Percentiles rank a stretch among this genome's conserved stretches.
These are phyloP conservation scores for Didymodactylos carnosus DNA, from an alignment of 2,888 invertebrate genomes.

Conservation along the genomic window DNA sequence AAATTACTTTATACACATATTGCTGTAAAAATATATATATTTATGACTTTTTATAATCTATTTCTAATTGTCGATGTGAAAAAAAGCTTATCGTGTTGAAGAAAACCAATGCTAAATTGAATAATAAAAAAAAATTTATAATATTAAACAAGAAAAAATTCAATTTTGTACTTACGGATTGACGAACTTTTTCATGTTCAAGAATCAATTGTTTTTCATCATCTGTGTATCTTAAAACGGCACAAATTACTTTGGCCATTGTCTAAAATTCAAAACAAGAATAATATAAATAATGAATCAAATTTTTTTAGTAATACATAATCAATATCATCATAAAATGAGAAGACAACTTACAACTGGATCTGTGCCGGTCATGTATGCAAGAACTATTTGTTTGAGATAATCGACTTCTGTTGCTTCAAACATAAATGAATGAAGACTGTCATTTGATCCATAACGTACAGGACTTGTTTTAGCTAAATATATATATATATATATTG, in stretches of 20 bases:
- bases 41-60: too few species aligned
- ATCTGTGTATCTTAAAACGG: slow-evolving; percentile 4
- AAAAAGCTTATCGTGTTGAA: not conserved
- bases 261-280: too few species aligned
- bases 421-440: not conserved
- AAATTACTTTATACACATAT: too few species aligned
- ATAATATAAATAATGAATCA: not conserved
- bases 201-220: slow-evolving; percentile 1
- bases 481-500: too few species aligned
- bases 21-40: too few species aligned
- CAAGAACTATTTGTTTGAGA: slow-evolving; percentile 8
- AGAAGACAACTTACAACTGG: slow-evolving; percentile 3
- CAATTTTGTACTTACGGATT: not conserved
- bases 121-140: not conserved
- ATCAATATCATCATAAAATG: not conserved
- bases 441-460: not conserved
- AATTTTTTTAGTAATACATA: not conserved
- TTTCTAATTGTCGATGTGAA: too few species aligned
- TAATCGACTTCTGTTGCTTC: slow-evolving; percentile 11
- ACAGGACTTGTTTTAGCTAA: too few species aligned
- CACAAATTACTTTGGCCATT: slow-evolving; percentile 10
- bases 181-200: slow-evolving; percentile 3
- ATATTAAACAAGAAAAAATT: not conserved
- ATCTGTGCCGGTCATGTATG: slow-evolving; percentile 12
- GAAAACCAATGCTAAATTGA: not conserved